Base-by-base conservation (phyloP, 1,140 invertebrate species). In the Apis florea region DNA sequence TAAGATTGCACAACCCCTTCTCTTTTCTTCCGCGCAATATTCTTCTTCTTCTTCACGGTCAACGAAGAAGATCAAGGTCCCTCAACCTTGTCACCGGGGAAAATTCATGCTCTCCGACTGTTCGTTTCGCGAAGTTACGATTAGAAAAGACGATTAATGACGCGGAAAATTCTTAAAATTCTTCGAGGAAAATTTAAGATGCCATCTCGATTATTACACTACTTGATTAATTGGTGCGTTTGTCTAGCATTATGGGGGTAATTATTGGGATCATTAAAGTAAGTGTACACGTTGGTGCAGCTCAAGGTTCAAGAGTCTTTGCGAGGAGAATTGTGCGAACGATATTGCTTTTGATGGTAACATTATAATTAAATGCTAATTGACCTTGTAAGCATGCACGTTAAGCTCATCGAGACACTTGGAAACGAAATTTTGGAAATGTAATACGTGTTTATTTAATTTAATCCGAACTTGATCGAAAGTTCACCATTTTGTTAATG, bases 81-180 rank as follows among this genome's bases (percentile, higher is more conserved):
- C 31, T 2, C 1, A 49, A 26, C 40, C 11, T 56, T 26, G 67
- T 66, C 31, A 19, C 6, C 11, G 1, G 19, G 47, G 51, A 31
- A 71, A 49, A 8, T 31, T 64, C 72, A 58, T 21, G 47, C 11
- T 17, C 26, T 21, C 3, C 26, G 10, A 21, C 24, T 54, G 21
- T 58, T 47, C 51, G 15, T 31, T 31, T 2, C 31, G 31, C 61
- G 19, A 31, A 49, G 54, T 31, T 31, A 13, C 51, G 59, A 79
- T 79, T 79, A 79, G 63, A 72, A 61, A n/a, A 15, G 51, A 24
- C 59, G 69, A 79, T 79, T 79, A 79, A 79, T 72, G 53, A 51
- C 58, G 1, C 47, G 0, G 31, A 3, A n/a, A 17, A 79, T 47
- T 66, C 19, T 79, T 73, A 59, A 79, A 79, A 79, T 79, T 79